phyloP scores from a whole-genome alignment of 2,113 vertebrate genomes.

The Chaetodon auriga region DNA sequence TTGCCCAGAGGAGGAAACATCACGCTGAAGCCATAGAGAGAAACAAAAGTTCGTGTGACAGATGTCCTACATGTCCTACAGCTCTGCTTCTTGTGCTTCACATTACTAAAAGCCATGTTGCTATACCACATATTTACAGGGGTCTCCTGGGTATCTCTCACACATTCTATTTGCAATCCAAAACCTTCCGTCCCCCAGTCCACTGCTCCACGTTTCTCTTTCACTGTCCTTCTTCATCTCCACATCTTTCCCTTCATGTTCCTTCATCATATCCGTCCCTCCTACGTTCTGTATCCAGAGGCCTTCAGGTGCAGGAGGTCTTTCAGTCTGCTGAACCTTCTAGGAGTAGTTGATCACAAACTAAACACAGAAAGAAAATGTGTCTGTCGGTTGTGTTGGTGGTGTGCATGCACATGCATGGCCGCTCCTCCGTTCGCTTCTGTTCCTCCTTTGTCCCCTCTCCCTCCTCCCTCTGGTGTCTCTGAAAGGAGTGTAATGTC shows the following conservation, averaged over 20 bases:
- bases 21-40: slow-evolving; percentile 89
- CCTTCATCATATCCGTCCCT: not conserved
- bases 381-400: slow-evolving; percentile 75
- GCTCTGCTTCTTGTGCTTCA: slow-evolving; percentile 86
- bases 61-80: slow-evolving; percentile 89
- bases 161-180: slow-evolving; percentile 45
- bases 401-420: slow-evolving; percentile 99
- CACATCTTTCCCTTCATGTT: not conserved
- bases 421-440: slow-evolving; percentile 72
- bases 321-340: slow-evolving; percentile 47
- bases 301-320: slow-evolving; percentile 49
- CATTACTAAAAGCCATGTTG: slow-evolving; percentile 80
- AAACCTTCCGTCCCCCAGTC: slow-evolving; percentile 56
- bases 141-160: slow-evolving; percentile 72
- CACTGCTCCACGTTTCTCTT: slow-evolving; percentile 40
- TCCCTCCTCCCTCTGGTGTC: slow-evolving; percentile 34
- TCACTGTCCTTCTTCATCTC: slow-evolving; percentile 43
- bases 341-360: slow-evolving; percentile 72
- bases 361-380: slow-evolving; percentile 80
- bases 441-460: slow-evolving; percentile 22
- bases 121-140: slow-evolving; percentile 79
- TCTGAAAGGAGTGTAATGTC: slow-evolving; percentile 48
- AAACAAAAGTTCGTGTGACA: slow-evolving; percentile 89
- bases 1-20: slow-evolving; percentile 90
- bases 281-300: slow-evolving; percentile 40